A percentile compares a stretch with the other conserved stretches of the same genome.
These are phyloP conservation scores for Myoxocephalus aenaeus DNA, from an alignment of 2,797 vertebrate genomes.

Conservation along the genomic window DNA sequence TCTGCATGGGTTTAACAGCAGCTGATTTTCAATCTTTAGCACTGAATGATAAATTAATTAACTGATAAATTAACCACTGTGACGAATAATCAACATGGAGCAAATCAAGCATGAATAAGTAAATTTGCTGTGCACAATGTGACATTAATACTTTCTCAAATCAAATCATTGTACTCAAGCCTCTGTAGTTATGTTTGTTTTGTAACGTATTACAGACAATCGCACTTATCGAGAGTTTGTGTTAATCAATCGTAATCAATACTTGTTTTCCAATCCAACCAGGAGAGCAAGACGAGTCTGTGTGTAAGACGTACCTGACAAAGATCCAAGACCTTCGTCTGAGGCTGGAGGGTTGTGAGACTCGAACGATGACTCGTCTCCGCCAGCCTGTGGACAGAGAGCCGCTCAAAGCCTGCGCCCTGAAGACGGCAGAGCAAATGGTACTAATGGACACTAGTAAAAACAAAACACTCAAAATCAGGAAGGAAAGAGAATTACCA, in stretches of 20 bases:
- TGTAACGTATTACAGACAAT: not conserved
- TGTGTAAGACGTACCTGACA: slow-evolving; percentile 89
- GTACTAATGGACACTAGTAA: slow-evolving; percentile 57
- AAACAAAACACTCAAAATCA: not conserved
- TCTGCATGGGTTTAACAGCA: slow-evolving; percentile 59
- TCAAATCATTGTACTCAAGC: not conserved
- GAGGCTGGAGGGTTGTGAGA: slow-evolving; percentile 91
- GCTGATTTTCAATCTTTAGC: slow-evolving; percentile 27
- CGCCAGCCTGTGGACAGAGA: slow-evolving; percentile 88
- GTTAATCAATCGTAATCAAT: not conserved
- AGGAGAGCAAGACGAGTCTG: slow-evolving; percentile 92
- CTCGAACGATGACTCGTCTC: slow-evolving; percentile 86
- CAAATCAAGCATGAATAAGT: slow-evolving; percentile 45
- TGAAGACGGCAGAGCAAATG: slow-evolving; percentile 91
- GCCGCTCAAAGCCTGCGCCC: slow-evolving; percentile 86
- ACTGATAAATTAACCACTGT: slow-evolving; percentile 13
- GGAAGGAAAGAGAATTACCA: not conserved
- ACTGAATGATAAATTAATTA: slow-evolving; percentile 12
- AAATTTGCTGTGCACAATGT: slow-evolving; percentile 1
- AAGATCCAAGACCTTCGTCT: slow-evolving; percentile 92
- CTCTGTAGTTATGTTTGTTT: too few relatives aligned
- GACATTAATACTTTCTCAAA: not conserved
- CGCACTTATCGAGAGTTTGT: not conserved
- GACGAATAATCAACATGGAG: slow-evolving; percentile 2
- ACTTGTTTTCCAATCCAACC: not conserved